Evolutionary conservation across 2,113 vertebrate species (phyloP).

Genomic region (Taxidea taxus): DNA sequence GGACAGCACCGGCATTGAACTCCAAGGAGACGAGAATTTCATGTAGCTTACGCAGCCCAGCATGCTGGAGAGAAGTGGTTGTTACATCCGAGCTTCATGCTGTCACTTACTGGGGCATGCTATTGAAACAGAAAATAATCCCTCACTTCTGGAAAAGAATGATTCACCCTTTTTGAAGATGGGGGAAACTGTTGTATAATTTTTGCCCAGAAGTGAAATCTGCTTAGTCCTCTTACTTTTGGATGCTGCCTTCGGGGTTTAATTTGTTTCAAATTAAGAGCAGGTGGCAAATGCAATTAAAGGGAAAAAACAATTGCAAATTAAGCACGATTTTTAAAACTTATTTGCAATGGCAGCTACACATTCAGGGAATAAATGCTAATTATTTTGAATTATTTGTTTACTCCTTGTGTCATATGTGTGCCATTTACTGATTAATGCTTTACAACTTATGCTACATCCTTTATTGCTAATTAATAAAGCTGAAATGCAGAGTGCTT

Average conservation of each 20-base stretch:
- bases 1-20: not conserved
- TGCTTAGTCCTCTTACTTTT: constrained; percentile 45
- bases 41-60: not conserved
- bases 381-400: constrained; percentile 80
- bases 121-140: not conserved
- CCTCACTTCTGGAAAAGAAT: constrained; percentile 14
- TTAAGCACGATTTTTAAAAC: constrained; percentile 67
- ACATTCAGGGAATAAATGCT: constrained; percentile 62
- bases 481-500: constrained; percentile 3
- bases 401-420: constrained; percentile 69
- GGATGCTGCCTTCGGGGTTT: constrained; percentile 62
- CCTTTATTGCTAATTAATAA: constrained; percentile 65
- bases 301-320: constrained; percentile 55
- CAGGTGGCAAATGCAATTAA: constrained; percentile 66
- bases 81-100: not conserved
- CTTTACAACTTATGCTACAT: constrained; percentile 51
- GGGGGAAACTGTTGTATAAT: not conserved
- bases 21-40: not conserved
- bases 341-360: constrained; percentile 70
- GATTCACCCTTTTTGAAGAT: not conserved
- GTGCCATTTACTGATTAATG: constrained; percentile 67
- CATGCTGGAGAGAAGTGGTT: not conserved
- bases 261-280: constrained; percentile 66
- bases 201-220: constrained; percentile 9
- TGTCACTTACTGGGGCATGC: not conserved